phyloP scores from a whole-genome alignment of 2,113 vertebrate genomes.

The Lycaon pictus region DNA sequence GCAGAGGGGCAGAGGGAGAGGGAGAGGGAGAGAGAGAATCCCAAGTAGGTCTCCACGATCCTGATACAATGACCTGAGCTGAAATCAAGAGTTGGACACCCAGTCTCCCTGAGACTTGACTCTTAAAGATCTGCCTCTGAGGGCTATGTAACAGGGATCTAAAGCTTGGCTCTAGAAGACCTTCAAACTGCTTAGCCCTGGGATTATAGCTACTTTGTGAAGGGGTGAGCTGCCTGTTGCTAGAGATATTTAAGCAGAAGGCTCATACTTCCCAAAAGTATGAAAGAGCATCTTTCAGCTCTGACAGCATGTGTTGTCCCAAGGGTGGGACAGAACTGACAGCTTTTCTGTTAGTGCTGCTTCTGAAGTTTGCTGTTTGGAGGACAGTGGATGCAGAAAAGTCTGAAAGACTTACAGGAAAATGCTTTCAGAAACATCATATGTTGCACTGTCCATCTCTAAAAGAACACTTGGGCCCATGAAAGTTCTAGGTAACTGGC shows the following conservation, averaged over 20 bases:
- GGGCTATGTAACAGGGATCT: not conserved
- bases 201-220: not conserved
- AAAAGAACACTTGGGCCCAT: not conserved
- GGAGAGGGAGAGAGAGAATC: not conserved
- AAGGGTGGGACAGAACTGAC: not conserved
- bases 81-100: not conserved
- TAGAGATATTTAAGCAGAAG: not conserved
- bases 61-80: not conserved
- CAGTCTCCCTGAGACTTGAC: not conserved
- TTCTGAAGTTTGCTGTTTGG: not conserved
- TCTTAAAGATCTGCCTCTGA: not conserved
- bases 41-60: not conserved
- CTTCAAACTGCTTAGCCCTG: not conserved
- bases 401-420: not conserved
- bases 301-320: not conserved
- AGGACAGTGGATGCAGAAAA: not conserved
- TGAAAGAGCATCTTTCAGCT: not conserved
- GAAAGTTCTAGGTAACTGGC: not conserved
- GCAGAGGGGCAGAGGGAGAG: not conserved
- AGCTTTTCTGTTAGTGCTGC: not conserved
- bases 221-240: not conserved
- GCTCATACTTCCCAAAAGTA: not conserved
- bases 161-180: not conserved
- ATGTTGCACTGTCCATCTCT: not conserved
- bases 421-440: not conserved